Evolutionary conservation across 2,888 invertebrate genomes (phyloP), one percentile per base, ranked within the genome.

Genomic region (Zygothrica quintamaculata): DNA sequence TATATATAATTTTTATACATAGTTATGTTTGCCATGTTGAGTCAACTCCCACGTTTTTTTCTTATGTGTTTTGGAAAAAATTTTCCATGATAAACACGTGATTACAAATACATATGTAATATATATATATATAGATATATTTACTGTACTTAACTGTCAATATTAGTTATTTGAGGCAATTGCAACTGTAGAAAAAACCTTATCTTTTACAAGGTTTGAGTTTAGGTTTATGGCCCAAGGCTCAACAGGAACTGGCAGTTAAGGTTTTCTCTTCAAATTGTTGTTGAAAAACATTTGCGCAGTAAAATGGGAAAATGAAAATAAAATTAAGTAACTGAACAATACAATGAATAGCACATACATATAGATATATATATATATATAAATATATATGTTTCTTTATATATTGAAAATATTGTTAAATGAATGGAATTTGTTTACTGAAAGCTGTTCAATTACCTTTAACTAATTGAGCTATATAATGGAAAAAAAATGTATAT

Each of bases 11-110:
- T 29, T 36, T 42, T 25, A 40, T 29, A 25, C 25, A 42, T 58
- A 48, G 51, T 36, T 56, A 4, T 36, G 46, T 39, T 13, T 47
- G 22, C 15, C 13, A 48, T 11, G 22, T 51, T 42, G 57, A 5
- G 18, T 22, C 15, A 52, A 62, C 76, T 76, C 82, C 70, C 71
- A 65, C 68, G 39, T 34, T n/a, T n/a, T n/a, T n/a, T n/a, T n/a
- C n/a, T n/a, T n/a, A n/a, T 42, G 39, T 58, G 74, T 47, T 79
- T 79, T 79, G 79, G 18, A 22, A 42, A 44, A 65, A 75, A 78
- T 77, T n/a, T n/a, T 65, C 80, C 73, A 62, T 18, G 80, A 84
- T 84, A 73, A 84, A 80, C 80, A 80, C 84, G 80, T 80, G 80
- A 80, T 72, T 84, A 53, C 65, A 68, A n/a, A n/a, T n/a, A n/a